phyloP scores from a whole-genome alignment of 1,140 invertebrate species.

The Temnothorax longispinosus region DNA sequence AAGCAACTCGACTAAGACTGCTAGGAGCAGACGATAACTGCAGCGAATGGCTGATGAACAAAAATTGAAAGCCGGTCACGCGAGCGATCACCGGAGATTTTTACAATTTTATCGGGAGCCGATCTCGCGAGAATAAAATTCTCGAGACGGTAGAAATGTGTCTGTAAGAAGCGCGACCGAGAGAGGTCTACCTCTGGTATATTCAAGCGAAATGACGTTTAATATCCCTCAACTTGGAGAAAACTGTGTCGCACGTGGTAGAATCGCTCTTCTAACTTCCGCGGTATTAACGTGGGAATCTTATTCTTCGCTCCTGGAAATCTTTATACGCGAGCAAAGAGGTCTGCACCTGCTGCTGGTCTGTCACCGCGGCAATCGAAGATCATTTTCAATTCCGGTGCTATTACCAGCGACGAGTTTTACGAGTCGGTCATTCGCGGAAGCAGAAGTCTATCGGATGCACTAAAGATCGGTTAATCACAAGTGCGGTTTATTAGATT shows the following conservation, averaged over 20 bases:
- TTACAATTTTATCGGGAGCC: conserved; percentile 22
- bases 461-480: background rate
- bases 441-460: background rate
- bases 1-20: background rate
- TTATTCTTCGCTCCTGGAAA: background rate
- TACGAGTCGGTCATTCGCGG: conserved; percentile 7
- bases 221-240: conserved; percentile 12
- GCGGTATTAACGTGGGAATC: conserved; percentile 9
- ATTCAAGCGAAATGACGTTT: conserved; percentile 13
- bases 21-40: background rate
- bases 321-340: conserved; percentile 19
- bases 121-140: conserved; percentile 28
- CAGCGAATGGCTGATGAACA: conserved; percentile 12
- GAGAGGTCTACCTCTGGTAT: background rate
- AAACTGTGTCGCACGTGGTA: conserved; percentile 4
- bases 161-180: background rate
- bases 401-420: background rate
- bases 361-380: background rate
- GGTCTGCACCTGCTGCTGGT: conserved; percentile 1
- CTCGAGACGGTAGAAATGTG: background rate
- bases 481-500: conserved; percentile 41
- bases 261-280: conserved; percentile 11
- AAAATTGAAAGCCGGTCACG: conserved; percentile 32
- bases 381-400: conserved; percentile 18
- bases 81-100: conserved; percentile 21